Conservation (phyloP, 2,113 vertebrate species). For the Tympanuchus pallidicinctus region DNA sequence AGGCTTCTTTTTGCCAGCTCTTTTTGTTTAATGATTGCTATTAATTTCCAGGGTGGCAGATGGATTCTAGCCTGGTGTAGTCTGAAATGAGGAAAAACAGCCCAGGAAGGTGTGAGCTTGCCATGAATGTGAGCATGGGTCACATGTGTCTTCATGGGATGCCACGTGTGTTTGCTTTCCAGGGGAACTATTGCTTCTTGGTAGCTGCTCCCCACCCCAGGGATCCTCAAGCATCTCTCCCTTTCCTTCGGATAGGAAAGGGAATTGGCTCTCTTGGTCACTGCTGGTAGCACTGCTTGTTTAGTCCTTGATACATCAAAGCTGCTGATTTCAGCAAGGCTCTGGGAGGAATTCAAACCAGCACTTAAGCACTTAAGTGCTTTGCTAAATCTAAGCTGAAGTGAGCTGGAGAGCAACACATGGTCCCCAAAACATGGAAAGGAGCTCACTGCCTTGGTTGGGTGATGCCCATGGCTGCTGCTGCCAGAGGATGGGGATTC, state of each 20-base stretch:
- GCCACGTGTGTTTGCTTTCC: neutral
- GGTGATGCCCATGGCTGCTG: neutral
- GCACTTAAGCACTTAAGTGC: neutral
- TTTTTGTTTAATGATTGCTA: conserved; percentile 80
- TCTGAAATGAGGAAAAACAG: conserved; percentile 63
- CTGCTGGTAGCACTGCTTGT: neutral
- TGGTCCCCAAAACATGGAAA: neutral
- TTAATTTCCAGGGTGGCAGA: conserved; percentile 79
- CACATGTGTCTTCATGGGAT: neutral
- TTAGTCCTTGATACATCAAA: neutral
- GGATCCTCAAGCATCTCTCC: neutral
- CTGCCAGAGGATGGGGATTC: neutral
- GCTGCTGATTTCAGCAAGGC: conserved; percentile 25
- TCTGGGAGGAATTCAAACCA: neutral
- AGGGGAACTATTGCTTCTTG: neutral
- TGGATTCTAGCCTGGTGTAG: conserved; percentile 64
- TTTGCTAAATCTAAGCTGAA: neutral
- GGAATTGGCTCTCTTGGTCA: neutral
- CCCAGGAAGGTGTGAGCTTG: conserved; percentile 26
- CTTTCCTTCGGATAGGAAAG: neutral
- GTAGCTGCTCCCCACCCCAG: neutral
- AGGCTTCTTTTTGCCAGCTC: conserved; percentile 68
- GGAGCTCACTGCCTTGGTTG: neutral
- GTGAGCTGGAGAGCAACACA: neutral
- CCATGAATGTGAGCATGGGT: neutral